phyloP scores from a whole-genome alignment of 2,113 vertebrate species.

The Scopus umbretta region DNA sequence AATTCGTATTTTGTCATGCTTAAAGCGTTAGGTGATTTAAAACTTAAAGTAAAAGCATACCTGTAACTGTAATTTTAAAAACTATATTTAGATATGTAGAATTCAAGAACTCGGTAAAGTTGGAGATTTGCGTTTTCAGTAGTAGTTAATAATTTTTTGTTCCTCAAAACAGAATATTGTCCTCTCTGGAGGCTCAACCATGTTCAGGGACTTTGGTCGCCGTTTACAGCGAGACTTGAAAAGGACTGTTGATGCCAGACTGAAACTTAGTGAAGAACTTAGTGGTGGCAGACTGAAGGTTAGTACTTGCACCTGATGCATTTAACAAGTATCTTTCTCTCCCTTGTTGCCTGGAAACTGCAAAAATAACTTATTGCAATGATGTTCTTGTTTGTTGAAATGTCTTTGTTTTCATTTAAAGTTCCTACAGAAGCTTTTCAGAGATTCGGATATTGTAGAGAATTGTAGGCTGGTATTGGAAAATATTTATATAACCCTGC shows the following conservation, averaged over 20 bases:
- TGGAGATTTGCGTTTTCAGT: neutral
- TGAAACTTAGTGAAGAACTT: constrained; percentile 97
- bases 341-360: neutral
- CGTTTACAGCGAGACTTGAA: constrained; percentile 96
- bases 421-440: neutral
- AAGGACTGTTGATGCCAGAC: constrained; percentile 92
- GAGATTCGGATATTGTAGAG: neutral
- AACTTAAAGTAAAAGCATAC: neutral
- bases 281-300: constrained; percentile 97
- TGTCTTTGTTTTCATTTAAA: neutral
- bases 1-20: neutral
- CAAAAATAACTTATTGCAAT: neutral
- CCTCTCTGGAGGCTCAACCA: constrained; percentile 96
- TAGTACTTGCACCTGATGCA: neutral
- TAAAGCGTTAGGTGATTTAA: neutral
- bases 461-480: neutral
- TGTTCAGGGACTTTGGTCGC: constrained; percentile 98
- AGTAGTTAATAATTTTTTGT: neutral
- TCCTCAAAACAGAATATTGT: constrained; percentile 82
- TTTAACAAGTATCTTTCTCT: neutral
- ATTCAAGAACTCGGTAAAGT: neutral
- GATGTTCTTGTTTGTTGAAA: neutral
- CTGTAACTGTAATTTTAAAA: neutral
- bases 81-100: neutral
- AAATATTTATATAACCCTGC: neutral